Base-by-base conservation (phyloP, 2,888 invertebrate species). In the Lymantria monacha region DNA sequence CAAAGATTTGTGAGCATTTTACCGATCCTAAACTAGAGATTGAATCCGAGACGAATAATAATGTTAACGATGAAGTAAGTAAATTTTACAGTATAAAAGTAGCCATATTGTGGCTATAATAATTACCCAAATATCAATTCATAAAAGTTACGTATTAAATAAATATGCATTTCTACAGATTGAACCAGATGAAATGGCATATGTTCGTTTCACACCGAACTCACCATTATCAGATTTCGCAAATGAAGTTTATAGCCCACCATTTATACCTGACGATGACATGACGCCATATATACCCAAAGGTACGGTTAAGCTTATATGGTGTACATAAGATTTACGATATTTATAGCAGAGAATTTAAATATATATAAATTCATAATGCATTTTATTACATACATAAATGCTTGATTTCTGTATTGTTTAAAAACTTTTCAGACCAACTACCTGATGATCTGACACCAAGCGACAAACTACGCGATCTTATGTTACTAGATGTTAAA, bases 231-330 rank as follows among this genome's bases (percentile, higher is more conserved):
- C 87, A 7, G 93, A 95, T 62, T 96, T 94, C 74, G 95, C 96
- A n/a, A 96, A 96, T 71, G 96, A 96, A 85, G 92, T 96, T 12
- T 96, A 95, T 77, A 95, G 93, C 77, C 96, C 96, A 22, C 95
- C 96, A 49, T 71, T 92, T 53, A 81, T 87, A 43, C 91, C 93
- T 48, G 90, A 89, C 40, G 91, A 92, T 57, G 85, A 87, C 52
- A 79, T 81, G 9, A 69, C 79, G 46, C 70, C 81, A 44, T 84
- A 77, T 54, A 57, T 85, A 53, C 60, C 77, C 11, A 81, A 85
- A 81, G 85, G 88, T 88, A 72, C 49, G 10, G 9, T 42, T 11
- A 9, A 11, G 15, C 36, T 5, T 33, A 10, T 33, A 33, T n/a
- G n/a, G n/a, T n/a, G n/a, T 10, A 33, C 33, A 10, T 10, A 33